A percentile compares a stretch with the other conserved stretches of the same genome.
Conservation (phyloP, 2,888 invertebrate species). For the Andrena fulva region DNA sequence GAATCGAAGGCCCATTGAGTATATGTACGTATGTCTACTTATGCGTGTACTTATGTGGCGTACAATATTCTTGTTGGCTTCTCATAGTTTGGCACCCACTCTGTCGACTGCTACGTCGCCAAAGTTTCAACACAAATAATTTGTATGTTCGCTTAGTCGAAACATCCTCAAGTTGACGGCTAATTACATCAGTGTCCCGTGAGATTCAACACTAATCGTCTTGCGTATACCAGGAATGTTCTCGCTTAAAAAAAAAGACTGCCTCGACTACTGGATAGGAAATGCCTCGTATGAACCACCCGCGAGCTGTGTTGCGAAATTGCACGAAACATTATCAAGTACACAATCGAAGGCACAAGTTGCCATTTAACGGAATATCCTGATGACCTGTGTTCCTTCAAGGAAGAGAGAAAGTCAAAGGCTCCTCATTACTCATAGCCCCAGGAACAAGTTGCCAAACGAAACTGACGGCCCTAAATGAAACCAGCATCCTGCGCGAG, state of each 20-base stretch:
- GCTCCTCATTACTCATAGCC: slow-evolving; percentile 29
- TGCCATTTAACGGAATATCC: slow-evolving; percentile 55
- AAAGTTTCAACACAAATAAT: slow-evolving; percentile 23
- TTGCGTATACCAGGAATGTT: slow-evolving; percentile 34
- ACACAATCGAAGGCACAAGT: slow-evolving; percentile 55
- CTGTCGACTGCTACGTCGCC: slow-evolving; percentile 20
- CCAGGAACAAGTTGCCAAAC: slow-evolving; percentile 49
- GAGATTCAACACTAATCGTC: slow-evolving; percentile 30
- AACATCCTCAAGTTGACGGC: slow-evolving; percentile 12
- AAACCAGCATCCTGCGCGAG: slow-evolving; percentile 27
- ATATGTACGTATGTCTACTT: slow-evolving; percentile 9
- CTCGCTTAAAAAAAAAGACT: background rate
- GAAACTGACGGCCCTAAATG: slow-evolving; percentile 17
- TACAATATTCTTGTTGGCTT: slow-evolving; percentile 44
- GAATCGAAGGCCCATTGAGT: background rate
- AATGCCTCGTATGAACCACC: slow-evolving; percentile 28
- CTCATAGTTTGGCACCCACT: slow-evolving; percentile 52
- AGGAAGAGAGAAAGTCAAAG: slow-evolving; percentile 51
- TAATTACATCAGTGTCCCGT: slow-evolving; percentile 21
- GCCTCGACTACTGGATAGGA: slow-evolving; percentile 24
- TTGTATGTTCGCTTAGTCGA: background rate
- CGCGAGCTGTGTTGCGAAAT: slow-evolving; percentile 21
- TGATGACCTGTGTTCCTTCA: slow-evolving; percentile 19
- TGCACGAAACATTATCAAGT: slow-evolving; percentile 27
- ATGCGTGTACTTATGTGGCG: slow-evolving; percentile 5